These are phyloP conservation scores for Desmophyllum pertusum DNA, from an alignment of 92 coral and sea anemone genomes.

Conservation along the genomic window DNA sequence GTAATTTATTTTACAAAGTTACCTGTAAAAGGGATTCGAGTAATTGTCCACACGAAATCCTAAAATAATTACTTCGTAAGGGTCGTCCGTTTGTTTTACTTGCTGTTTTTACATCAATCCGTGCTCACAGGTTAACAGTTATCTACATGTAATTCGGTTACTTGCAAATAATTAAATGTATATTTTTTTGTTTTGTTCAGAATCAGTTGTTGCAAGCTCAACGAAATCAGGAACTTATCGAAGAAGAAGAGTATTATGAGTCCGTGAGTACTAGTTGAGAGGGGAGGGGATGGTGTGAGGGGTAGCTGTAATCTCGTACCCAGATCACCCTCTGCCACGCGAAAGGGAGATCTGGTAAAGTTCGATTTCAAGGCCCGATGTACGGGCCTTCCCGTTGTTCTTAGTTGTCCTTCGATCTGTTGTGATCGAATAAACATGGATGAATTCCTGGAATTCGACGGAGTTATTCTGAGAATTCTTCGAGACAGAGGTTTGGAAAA, in stretches of 20 bases:
- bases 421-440: too few relatives aligned
- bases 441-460: too few relatives aligned
- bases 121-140: not conserved
- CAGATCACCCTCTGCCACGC: too few relatives aligned
- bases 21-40: too few relatives aligned
- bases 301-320: not conserved
- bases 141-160: not conserved
- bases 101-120: not conserved
- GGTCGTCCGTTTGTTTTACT: too few relatives aligned
- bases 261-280: conserved; percentile 57
- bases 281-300: not conserved
- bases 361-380: not conserved
- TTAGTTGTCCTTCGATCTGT: too few relatives aligned
- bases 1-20: too few relatives aligned
- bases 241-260: conserved; percentile 86
- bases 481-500: too few relatives aligned
- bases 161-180: not conserved
- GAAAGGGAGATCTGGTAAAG: too few relatives aligned
- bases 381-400: not conserved
- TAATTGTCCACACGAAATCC: not conserved
- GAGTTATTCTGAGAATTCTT: too few relatives aligned
- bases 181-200: conserved; percentile 35
- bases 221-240: conserved; percentile 79
- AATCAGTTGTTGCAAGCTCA: conserved; percentile 78
- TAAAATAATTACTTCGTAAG: too few relatives aligned